Conservation (phyloP, 2,888 invertebrate genomes). For the Odontomyia ornata region DNA sequence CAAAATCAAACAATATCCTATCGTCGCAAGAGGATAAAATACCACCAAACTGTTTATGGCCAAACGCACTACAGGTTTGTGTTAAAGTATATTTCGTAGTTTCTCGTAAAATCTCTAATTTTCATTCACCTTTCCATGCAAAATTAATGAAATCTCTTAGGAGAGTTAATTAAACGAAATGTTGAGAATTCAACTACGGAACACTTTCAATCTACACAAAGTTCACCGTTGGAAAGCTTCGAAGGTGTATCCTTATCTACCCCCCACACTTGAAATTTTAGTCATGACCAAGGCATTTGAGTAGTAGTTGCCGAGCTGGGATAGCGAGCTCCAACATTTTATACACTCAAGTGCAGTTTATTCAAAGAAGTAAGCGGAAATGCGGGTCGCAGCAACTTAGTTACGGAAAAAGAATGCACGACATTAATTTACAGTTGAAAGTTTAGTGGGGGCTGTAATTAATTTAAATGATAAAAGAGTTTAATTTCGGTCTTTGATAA, state of each 20-base stretch:
- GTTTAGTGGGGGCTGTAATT: too few relatives aligned
- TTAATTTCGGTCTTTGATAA: too few relatives aligned
- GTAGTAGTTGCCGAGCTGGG: too few relatives aligned
- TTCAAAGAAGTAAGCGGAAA: too few relatives aligned
- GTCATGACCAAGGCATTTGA: too few relatives aligned
- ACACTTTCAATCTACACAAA: slow-evolving; percentile 6
- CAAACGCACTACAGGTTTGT: slow-evolving; percentile 79
- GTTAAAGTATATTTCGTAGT: background rate
- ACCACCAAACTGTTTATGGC: slow-evolving; percentile 73
- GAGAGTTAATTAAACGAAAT: slow-evolving; percentile 48
- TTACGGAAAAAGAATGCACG: too few relatives aligned
- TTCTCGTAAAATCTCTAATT: background rate
- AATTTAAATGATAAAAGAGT: too few relatives aligned
- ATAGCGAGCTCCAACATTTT: too few relatives aligned
- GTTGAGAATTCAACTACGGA: slow-evolving; percentile 26
- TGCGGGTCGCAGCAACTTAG: too few relatives aligned
- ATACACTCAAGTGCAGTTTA: too few relatives aligned
- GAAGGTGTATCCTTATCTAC: background rate
- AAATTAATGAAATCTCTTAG: slow-evolving; percentile 38
- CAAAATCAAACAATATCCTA: slow-evolving; percentile 49
- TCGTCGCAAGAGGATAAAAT: slow-evolving; percentile 63
- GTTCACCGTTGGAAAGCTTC: slow-evolving; percentile 7
- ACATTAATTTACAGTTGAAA: too few relatives aligned
- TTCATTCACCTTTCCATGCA: background rate
- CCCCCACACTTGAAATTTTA: too few relatives aligned